Evolutionary conservation across 2,797 vertebrate genomes (phyloP), one percentile per base, ranked within the genome.

Genomic region (Anas capensis): DNA sequence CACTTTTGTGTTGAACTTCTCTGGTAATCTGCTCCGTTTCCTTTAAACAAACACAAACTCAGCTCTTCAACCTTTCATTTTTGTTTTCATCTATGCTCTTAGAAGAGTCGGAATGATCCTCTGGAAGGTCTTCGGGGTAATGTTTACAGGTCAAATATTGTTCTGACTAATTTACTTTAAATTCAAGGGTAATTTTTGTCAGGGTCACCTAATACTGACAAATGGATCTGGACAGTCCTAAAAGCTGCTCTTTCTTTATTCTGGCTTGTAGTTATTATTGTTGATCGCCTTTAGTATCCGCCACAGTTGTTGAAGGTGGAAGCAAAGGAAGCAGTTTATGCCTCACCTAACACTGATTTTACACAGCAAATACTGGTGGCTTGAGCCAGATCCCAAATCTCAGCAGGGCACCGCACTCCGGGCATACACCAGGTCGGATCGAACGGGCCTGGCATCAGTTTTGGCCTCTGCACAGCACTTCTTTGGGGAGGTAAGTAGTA

Each of bases 401-500:
- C 64, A n/a, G 44, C 72, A 60, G 48, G n/a, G 26, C 70, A 5
- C 7, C 20, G 1, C 5, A 78, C 65, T 42, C 68, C 69, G 6
- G 20, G 56, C 66, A 16, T 10, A 36, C 26, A 54, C 38, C 46
- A 26, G 19, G 13, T 71, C 0, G 3, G 31, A 36, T 10, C 18
- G 7, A 87, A 18, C 0, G 1, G 46, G 3, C 24, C 13, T 10
- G 65, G 29, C 49, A 27, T 34, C 13, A 26, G 19, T 57, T 75
- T 44, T 77, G 69, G 86, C 80, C 73, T 72, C 83, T 72, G 61
- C 58, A 42, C 62, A 69, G 80, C 65, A 65, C 72, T 91, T 84
- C 77, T 79, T 57, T 4, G 2, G 44, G 64, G 56, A 92, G 73
- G 73, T 70, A 75, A 78, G 64, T 5, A 72, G 78, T 23, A 83